Base-by-base conservation (phyloP, 1,140 invertebrate genomes). In the Drosophila rhopaloa region DNA sequence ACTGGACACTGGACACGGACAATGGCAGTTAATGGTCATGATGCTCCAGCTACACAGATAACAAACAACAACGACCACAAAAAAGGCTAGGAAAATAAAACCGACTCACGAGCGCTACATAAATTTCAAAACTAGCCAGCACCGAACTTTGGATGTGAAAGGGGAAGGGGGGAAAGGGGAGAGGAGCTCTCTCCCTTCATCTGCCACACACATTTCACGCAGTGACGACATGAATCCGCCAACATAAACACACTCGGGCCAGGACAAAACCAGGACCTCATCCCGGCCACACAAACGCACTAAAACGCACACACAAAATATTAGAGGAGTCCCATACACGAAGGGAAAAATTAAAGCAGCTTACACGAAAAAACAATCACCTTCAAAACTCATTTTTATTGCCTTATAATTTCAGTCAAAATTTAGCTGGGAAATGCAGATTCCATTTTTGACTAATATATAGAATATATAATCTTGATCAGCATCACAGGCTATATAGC, bases 161-260 rank as follows among this genome's bases (percentile, higher is more conserved):
- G 1, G 29, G 13, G 11, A 13, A 4, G 6, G 13, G 4, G 0
- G 38, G 9, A 13, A 2, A 47, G 44, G n/a, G 27, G n/a, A 8
- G 0, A 24, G 24, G 24, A 24, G 24, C 29, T 19, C 37, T 35
- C n/a, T 37, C 47, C 70, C 70, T 63, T 60, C 84, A 88, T 76
- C 58, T 89, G 83, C 63, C 84, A 83, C 84, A 86, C 83, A 88
- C 83, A 88, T 89, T 83, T 88, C 79, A 88, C 84, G 73, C 83
- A 89, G 83, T 88, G 83, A 88, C 80, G 83, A 89, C 83, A 88
- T 83, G 84, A 83, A 89, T 88, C 83, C 83, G 83, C 83, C 83
- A 89, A 88, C 83, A 88, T 88, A 86, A 86, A 86, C 83, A 86
- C 84, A 67, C 54, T 58, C 54, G 27, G 57, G 41, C 61, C 43